Base-by-base conservation (phyloP, 2,888 invertebrate species). In the Nesidiocoris tenuis region DNA sequence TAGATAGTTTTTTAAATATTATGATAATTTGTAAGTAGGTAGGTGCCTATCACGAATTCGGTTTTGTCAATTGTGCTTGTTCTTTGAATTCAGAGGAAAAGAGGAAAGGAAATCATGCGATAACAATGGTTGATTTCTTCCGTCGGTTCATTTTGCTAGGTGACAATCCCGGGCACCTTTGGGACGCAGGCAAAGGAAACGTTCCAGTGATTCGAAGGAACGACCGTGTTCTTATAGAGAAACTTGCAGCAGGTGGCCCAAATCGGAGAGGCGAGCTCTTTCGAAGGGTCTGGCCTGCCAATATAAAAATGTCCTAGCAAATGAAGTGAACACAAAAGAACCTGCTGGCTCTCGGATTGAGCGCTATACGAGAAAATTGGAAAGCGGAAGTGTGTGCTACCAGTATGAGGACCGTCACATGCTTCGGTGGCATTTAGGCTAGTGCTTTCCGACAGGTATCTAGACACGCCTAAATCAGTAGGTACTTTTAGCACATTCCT, bases 261-360 rank as follows among this genome's bases (percentile, higher is more conserved):
- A 39, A 39, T 39, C 39, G 39, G 39, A 39, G 39, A 39, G 39
- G 5, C 39, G 12, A 39, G 39, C 12, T 39, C 12, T 12, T 39
- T 39, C 39, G 39, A 39, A 39, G 39, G 39, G 39, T 39, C 12
- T n/a, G 67, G 67, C 16, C 59, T 21, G 56, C 68, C 68, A 68
- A 68, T 68, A 68, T 68, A 68, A 68, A 68, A 68, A 68, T 68
- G 68, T 39, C 39, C 68, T 68, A 68, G 23, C 68, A 68, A 68
- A 68, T 68, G 68, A 68, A 68, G 68, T 57, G 68, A 68, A 68
- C 68, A 57, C 68, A 68, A 68, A 68, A 68, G 68, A 68, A 39
- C 39, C 39, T 39, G 12, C 12, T 12, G 12, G 12, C 39, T 39
- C 5, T 3, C 39, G 12, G 12, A 39, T 39, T 12, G 39, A 39